A percentile compares a stretch with the other conserved stretches of the same genome.
phyloP scores from a whole-genome alignment of 2,888 invertebrate genomes.

The Mechanitis mazaeus region DNA sequence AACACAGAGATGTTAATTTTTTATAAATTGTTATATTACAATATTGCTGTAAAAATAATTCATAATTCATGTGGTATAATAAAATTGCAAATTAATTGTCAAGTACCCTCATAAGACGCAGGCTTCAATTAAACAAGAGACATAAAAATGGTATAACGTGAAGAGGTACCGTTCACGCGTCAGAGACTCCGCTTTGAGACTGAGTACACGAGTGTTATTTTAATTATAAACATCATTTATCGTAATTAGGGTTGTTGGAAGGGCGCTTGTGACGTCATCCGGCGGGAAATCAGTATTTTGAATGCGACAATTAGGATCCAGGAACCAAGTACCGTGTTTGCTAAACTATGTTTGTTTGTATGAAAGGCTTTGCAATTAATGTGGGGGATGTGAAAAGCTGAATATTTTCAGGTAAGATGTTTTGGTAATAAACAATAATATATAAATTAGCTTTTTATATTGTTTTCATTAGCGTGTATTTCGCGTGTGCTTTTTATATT shows the following conservation, averaged over 20 bases:
- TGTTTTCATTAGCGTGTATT: too few species aligned
- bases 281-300: constrained; percentile 61
- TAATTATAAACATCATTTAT: constrained; percentile 76
- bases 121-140: constrained; percentile 31
- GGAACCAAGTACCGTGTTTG: constrained; percentile 49
- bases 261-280: constrained; percentile 53
- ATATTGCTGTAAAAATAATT: too few species aligned
- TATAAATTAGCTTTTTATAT: too few species aligned
- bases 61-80: too few species aligned
- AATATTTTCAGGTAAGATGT: neutral
- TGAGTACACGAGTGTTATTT: constrained; percentile 65
- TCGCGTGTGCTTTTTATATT: too few species aligned
- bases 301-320: constrained; percentile 66
- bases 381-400: constrained; percentile 19
- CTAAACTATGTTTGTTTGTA: constrained; percentile 55
- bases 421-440: too few species aligned
- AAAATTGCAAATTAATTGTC: constrained; percentile 7
- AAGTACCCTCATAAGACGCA: constrained; percentile 18
- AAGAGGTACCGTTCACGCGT: constrained; percentile 59
- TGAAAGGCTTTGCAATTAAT: constrained; percentile 50
- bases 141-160: constrained; percentile 48
- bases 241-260: constrained; percentile 68
- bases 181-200: constrained; percentile 61
- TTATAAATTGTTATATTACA: too few species aligned
- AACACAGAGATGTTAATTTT: too few species aligned